Percentiles rank a stretch among this genome's conserved stretches.
Evolutionary conservation across 2,113 vertebrate genomes (phyloP).

Genomic region (cattle (Bos taurus)): ARS-UCD2.0 NC_037333.1:5951501-5952000

Average conservation of each 20-base stretch:
- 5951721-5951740: background rate
- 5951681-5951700: background rate
- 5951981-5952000: background rate
- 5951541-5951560: accelerated
- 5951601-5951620: background rate
- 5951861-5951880: background rate
- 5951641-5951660: background rate
- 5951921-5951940: background rate
- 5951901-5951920: background rate
- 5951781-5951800: background rate
- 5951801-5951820: background rate
- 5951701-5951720: background rate
- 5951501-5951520: background rate
- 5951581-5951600: too few relatives aligned
- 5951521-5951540: background rate
- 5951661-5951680: background rate
- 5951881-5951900: background rate
- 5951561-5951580: background rate
- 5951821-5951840: background rate
- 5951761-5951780: background rate
- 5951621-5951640: background rate
- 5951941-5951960: background rate
- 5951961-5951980: background rate
- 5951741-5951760: background rate
- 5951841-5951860: background rate